Conservation (phyloP, 2,113 vertebrate species). For the Aegypius monachus region DNA sequence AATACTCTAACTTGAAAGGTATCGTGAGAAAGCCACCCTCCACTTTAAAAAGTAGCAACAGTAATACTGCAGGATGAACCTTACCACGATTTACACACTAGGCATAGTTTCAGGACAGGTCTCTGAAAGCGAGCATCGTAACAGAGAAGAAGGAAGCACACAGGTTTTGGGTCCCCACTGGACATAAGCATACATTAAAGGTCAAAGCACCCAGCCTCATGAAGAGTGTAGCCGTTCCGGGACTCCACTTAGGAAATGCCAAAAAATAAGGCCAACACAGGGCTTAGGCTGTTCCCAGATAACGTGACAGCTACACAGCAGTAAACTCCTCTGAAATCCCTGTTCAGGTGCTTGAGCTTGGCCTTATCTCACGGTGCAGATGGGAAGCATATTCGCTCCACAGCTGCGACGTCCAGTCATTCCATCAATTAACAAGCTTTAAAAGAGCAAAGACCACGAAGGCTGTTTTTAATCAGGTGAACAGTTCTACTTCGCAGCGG, state of each 20-base stretch:
- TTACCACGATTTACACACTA: background rate
- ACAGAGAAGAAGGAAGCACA: background rate
- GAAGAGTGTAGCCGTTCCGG: background rate
- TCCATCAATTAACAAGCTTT: background rate
- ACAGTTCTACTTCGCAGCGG: background rate
- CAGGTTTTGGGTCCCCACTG: no score
- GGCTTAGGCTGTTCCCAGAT: background rate
- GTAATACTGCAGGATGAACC: background rate
- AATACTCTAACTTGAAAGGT: background rate
- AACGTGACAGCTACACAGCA: background rate
- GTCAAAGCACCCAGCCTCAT: background rate
- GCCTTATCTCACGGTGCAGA: background rate
- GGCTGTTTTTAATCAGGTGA: background rate
- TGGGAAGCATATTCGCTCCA: background rate
- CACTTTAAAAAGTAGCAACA: background rate
- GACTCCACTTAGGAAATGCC: background rate
- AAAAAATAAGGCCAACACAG: background rate
- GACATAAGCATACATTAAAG: background rate
- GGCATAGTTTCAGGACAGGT: background rate
- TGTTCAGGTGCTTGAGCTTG: background rate
- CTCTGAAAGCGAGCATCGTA: background rate
- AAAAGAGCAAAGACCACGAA: background rate
- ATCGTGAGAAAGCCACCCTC: rapidly evolving
- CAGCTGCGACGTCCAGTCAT: background rate
- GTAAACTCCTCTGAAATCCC: background rate